Percentiles rank a stretch among this genome's conserved stretches.
These are phyloP conservation scores for Myxocyprinus asiaticus DNA, from an alignment of 2,113 vertebrate genomes.

Conservation along the genomic window DNA sequence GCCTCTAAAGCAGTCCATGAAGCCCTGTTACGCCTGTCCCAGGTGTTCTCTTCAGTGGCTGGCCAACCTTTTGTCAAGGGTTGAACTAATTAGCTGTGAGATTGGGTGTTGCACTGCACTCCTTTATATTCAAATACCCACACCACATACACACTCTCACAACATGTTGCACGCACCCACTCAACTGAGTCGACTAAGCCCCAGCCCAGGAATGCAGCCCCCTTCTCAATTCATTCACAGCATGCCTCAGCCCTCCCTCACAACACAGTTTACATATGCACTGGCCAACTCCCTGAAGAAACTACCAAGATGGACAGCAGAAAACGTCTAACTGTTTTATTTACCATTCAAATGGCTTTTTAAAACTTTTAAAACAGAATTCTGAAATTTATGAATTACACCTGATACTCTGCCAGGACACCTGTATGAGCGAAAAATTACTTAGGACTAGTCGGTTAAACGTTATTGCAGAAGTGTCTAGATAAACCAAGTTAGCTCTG, in stretches of 20 bases:
- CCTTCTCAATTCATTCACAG: slow-evolving; percentile 48
- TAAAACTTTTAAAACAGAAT: not conserved
- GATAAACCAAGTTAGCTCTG: too few relatives aligned
- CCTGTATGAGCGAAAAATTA: too few relatives aligned
- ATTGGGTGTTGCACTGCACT: slow-evolving; percentile 46
- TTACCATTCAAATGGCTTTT: not conserved
- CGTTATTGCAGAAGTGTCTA: too few relatives aligned
- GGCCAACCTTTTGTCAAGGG: slow-evolving; percentile 57
- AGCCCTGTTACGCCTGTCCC: slow-evolving; percentile 30
- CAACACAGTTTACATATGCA: slow-evolving; percentile 33
- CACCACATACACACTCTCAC: slow-evolving; percentile 27
- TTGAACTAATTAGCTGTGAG: slow-evolving; percentile 60
- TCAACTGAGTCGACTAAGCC: slow-evolving; percentile 41
- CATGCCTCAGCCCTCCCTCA: slow-evolving; percentile 35
- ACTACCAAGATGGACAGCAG: slow-evolving; percentile 35
- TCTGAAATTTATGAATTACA: too few relatives aligned
- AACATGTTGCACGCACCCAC: slow-evolving; percentile 38
- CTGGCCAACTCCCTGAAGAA: slow-evolving; percentile 5
- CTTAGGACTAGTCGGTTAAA: too few relatives aligned
- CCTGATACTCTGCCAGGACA: too few relatives aligned
- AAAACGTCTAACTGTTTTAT: slow-evolving; percentile 27
- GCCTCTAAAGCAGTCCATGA: slow-evolving; percentile 38
- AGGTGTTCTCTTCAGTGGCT: slow-evolving; percentile 41
- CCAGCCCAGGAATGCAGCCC: slow-evolving; percentile 44
- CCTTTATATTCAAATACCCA: slow-evolving; percentile 23